Conservation (phyloP, 2,888 invertebrate genomes). For the Pecten maximus region DNA sequence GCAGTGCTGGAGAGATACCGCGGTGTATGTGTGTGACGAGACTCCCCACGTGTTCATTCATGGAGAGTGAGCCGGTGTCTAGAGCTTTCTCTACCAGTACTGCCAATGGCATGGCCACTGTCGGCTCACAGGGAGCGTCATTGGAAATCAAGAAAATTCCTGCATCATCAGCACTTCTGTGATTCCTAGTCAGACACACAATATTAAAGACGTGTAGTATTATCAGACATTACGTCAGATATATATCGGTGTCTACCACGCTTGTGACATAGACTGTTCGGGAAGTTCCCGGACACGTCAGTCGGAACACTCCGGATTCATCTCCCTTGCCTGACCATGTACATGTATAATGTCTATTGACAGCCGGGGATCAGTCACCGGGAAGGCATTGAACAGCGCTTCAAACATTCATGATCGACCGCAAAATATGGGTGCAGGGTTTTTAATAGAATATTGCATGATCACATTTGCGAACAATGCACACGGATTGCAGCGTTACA, state of each 20-base stretch:
- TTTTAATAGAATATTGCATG: background rate
- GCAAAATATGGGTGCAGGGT: background rate
- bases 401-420: constrained; percentile 13
- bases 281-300: background rate
- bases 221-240: background rate
- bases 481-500: background rate
- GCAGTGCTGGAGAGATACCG: background rate
- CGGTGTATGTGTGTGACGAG: background rate
- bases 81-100: background rate
- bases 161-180: constrained; percentile 14
- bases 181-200: background rate
- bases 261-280: background rate
- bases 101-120: background rate
- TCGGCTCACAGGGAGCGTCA: background rate
- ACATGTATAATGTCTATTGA: background rate
- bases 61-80: background rate
- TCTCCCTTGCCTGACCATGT: background rate
- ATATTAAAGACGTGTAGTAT: background rate
- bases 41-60: constrained; percentile 20
- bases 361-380: background rate
- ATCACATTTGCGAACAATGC: background rate
- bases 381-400: background rate
- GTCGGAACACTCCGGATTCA: background rate
- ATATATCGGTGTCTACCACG: background rate
- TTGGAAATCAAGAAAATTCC: background rate